Evolutionary conservation across 2,888 invertebrate species (phyloP).

Genomic region (Halictus quadricinctus): DNA sequence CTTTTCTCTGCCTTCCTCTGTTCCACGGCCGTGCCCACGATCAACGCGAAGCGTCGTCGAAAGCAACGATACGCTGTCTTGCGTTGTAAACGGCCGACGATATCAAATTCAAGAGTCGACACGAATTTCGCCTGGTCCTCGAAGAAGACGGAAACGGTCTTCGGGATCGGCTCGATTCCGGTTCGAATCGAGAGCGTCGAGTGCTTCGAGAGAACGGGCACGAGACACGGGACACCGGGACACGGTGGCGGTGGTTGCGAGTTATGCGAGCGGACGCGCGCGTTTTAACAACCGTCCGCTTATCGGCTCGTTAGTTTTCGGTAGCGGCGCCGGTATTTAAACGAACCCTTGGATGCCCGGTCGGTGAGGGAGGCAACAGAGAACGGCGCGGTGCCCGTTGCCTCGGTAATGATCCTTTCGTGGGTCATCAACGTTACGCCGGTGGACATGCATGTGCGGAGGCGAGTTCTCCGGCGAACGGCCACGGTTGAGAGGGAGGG

Average conservation of each 20-base stretch:
- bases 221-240: background rate
- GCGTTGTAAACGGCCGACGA: background rate
- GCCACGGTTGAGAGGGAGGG: slow-evolving; percentile 23
- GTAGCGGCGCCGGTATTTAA: slow-evolving; percentile 54
- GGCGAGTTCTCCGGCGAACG: slow-evolving; percentile 34
- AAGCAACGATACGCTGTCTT: background rate
- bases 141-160: background rate
- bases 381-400: slow-evolving; percentile 52
- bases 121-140: background rate
- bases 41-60: background rate
- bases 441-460: slow-evolving; percentile 70
- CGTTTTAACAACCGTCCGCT: slow-evolving; percentile 42
- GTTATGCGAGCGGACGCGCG: slow-evolving; percentile 27
- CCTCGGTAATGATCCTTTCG: slow-evolving; percentile 76
- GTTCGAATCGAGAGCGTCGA: background rate
- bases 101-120: background rate
- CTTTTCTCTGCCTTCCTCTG: background rate
- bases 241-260: background rate
- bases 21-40: background rate
- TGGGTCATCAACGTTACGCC: slow-evolving; percentile 76
- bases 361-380: slow-evolving; percentile 29
- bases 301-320: slow-evolving; percentile 67
- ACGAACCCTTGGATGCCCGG: slow-evolving; percentile 43
- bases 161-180: background rate
- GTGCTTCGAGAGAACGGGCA: background rate